phyloP scores from a whole-genome alignment of 2,888 invertebrate species.

The Rhagonycha fulva region DNA sequence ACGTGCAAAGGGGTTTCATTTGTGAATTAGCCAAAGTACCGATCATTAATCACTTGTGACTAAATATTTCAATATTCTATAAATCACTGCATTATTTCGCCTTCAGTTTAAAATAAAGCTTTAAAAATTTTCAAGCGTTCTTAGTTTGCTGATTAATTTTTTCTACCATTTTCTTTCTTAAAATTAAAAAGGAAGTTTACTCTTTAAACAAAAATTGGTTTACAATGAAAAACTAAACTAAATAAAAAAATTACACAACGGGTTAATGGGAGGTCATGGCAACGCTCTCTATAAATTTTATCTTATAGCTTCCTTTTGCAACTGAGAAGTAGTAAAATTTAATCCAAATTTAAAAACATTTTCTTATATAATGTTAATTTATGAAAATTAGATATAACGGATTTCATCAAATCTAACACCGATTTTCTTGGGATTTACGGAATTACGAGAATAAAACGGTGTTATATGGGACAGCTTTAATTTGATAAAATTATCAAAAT shows the following conservation, averaged over 20 bases:
- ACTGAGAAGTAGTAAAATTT: too few species aligned
- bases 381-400: too few species aligned
- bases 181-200: not conserved
- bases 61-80: conserved; percentile 25
- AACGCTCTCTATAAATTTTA: too few species aligned
- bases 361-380: too few species aligned
- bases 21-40: conserved; percentile 40
- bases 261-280: too few species aligned
- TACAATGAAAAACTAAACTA: not conserved
- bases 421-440: too few species aligned
- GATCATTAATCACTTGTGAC: conserved; percentile 44
- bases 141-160: not conserved
- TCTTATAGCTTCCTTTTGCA: too few species aligned
- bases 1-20: conserved; percentile 44
- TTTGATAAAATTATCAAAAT: too few species aligned
- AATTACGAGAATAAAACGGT: too few species aligned
- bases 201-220: not conserved
- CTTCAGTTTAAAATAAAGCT: not conserved
- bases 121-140: not conserved
- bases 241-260: not conserved
- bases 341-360: too few species aligned
- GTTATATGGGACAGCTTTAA: too few species aligned
- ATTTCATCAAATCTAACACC: too few species aligned
- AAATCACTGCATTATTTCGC: not conserved
- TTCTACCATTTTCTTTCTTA: not conserved